Conservation (phyloP, 1,140 invertebrate genomes). For the Teleogryllus occipitalis region DNA sequence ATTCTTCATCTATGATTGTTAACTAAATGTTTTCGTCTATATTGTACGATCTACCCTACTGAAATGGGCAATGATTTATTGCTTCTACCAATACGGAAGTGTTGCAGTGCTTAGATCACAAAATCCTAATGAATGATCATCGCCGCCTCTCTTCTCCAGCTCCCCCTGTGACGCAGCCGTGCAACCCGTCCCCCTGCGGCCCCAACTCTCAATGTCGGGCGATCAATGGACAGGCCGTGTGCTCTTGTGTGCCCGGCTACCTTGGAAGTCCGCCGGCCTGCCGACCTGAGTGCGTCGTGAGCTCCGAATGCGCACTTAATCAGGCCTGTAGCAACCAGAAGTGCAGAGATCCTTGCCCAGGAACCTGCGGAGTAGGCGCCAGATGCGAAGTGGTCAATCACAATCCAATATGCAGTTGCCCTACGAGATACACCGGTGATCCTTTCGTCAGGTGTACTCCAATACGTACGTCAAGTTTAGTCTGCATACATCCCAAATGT, state of each 20-base stretch:
- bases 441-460: constrained; percentile 29
- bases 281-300: constrained; percentile 42
- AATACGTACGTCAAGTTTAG: constrained; percentile 7
- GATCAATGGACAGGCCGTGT: constrained; percentile 41
- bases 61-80: too few species aligned
- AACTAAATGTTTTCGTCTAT: too few species aligned
- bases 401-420: constrained; percentile 42
- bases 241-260: constrained; percentile 42
- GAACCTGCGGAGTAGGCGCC: constrained; percentile 45
- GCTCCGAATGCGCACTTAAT: constrained; percentile 38
- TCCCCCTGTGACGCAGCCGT: constrained; percentile 37
- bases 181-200: constrained; percentile 46
- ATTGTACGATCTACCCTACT: too few species aligned
- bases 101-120: too few species aligned
- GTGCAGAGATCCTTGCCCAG: constrained; percentile 44
- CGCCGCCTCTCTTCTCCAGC: constrained; percentile 22
- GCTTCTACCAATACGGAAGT: too few species aligned
- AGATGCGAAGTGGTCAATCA: constrained; percentile 38
- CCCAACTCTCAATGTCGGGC: constrained; percentile 45
- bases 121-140: too few species aligned
- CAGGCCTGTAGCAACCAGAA: constrained; percentile 38
- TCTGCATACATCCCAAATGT: constrained; percentile 37
- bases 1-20: too few species aligned
- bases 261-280: constrained; percentile 44
- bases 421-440: constrained; percentile 33